Evolutionary conservation across 2,888 invertebrate species (phyloP), one percentile per base, ranked within the genome.

Genomic region (Gastrophysa polygoni): DNA sequence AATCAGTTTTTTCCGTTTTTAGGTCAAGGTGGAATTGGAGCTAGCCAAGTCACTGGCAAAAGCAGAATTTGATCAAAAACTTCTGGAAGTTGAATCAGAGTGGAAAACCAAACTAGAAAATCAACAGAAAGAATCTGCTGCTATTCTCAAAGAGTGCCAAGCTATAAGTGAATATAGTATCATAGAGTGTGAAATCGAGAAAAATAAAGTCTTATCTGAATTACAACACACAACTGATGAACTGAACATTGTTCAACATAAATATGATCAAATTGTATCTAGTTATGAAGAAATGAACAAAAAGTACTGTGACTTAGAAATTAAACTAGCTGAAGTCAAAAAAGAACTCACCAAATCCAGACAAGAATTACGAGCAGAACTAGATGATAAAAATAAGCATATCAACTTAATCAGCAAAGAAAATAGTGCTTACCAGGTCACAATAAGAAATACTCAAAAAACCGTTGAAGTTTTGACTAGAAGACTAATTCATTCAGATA

Each of bases 391-490:
- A 11, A 82, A 82, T 46, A 78, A 80, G 21, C 82, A 85, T 69
- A 74, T 85, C 18, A 83, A 84, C 51, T 82, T 81, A 68, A 77
- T 82, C 24, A 71, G 74, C 7, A 84, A 81, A 66, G 86, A 87
- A 63, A 86, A 86, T 67, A 83, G 82, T 60, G 83, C 84, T 59
- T 87, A 85, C 75, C 83, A 86, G 77, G 81, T 86, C 73, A 86
- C 87, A n/a, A 78, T 87, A n/a, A 83, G 81, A 28, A 85, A 85
- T 14, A 86, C 85, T 1, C 83, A 85, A 71, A 83, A 85, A 62
- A 86, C 87, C 49, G 85, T 88, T 11, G 84, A 87, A 72, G 86
- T 87, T 2, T 73, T 88, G 54, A 86, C 84, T 24, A 82, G 83
- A 77, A 81, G 87, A 16, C 75, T 88, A 54, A 81, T 86, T 51